Evolutionary conservation across 2,797 vertebrate genomes (phyloP).

Genomic region (Anguilla pacifica): DNA sequence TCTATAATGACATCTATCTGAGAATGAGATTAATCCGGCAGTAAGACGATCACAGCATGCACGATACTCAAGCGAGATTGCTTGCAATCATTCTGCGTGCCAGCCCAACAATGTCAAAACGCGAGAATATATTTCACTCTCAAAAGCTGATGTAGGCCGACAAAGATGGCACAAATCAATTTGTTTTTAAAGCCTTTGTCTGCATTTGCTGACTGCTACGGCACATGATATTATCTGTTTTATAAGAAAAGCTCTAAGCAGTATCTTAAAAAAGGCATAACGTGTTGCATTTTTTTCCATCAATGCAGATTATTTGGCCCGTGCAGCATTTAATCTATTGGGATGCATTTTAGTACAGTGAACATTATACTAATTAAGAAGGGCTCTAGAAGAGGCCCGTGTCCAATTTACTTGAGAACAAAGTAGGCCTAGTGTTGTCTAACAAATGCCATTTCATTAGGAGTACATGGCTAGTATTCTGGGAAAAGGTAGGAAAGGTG

Average conservation of each 20-base stretch:
- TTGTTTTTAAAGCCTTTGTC: constrained; percentile 27
- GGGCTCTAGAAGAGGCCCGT: not conserved
- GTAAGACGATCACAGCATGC: constrained; percentile 59
- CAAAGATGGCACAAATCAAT: constrained; percentile 6
- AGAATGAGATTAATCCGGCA: constrained; percentile 78
- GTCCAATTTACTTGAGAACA: not conserved
- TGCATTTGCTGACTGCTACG: not conserved
- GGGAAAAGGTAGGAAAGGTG: not conserved
- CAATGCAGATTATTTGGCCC: not conserved
- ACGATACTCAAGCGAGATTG: constrained; percentile 41
- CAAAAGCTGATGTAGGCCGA: not conserved
- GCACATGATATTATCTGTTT: not conserved
- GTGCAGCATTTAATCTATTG: not conserved
- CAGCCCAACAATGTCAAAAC: constrained; percentile 66
- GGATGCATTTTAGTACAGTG: not conserved
- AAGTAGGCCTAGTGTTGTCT: not conserved
- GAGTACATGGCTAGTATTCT: not conserved
- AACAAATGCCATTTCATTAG: not conserved
- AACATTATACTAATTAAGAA: not conserved
- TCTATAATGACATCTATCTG: constrained; percentile 72
- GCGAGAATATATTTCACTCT: constrained; percentile 33
- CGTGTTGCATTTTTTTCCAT: not conserved
- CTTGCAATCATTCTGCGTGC: constrained; percentile 59
- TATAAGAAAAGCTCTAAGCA: constrained; percentile 5
- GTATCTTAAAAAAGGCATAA: not conserved